These are phyloP conservation scores for Ia io DNA, from an alignment of 2,113 vertebrate species.

Conservation along the genomic window DNA sequence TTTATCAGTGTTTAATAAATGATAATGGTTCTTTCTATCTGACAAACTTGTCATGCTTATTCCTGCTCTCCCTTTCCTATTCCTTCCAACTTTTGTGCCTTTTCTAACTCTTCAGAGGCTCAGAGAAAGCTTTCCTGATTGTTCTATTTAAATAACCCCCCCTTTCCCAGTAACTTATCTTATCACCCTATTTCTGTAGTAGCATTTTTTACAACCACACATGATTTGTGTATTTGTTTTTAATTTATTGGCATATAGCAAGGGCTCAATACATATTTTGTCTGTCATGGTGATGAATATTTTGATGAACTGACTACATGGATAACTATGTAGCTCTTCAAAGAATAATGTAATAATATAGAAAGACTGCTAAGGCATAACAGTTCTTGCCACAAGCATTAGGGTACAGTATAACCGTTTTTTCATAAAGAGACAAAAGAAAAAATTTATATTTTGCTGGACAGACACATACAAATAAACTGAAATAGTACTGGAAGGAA, in stretches of 20 bases:
- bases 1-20: not conserved
- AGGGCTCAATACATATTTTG: not conserved
- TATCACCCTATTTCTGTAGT: not conserved
- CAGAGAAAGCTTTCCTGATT: not conserved
- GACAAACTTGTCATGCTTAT: not conserved
- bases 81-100: not conserved
- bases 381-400: not conserved
- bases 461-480: not conserved
- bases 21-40: not conserved
- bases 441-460: not conserved
- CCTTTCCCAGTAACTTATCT: not conserved
- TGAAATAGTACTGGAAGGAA: not conserved
- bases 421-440: not conserved
- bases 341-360: not conserved
- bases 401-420: not conserved
- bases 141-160: not conserved
- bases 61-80: not conserved
- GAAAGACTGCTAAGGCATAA: not conserved
- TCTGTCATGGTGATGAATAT: not conserved
- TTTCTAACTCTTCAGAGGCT: not conserved
- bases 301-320: not conserved
- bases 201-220: not conserved
- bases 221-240: not conserved
- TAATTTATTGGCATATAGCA: not conserved
- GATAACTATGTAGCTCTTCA: not conserved